Evolutionary conservation across 2,888 invertebrate species (phyloP), one percentile per base, ranked within the genome.

Genomic region (Euproctis similis): DNA sequence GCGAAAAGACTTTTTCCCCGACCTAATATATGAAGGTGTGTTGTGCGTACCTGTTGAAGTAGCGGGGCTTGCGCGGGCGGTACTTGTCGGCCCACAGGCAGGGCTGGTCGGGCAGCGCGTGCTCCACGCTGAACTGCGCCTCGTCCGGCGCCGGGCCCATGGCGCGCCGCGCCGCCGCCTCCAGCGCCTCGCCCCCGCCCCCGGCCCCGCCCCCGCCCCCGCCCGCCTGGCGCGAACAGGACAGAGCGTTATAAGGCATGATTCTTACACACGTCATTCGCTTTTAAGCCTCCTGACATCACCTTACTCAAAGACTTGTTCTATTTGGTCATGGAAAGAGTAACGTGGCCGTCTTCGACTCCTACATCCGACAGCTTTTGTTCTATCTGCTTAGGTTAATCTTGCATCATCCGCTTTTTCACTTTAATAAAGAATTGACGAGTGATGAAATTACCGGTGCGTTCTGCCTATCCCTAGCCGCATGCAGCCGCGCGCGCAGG

Each of bases 21-120:
- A n/a, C n/a, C n/a, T n/a, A n/a, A n/a, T n/a, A n/a, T n/a, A n/a
- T n/a, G n/a, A n/a, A n/a, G n/a, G n/a, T n/a, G n/a, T n/a, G n/a
- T n/a, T n/a, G n/a, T n/a, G n/a, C 2, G 10, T 22, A 77, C 81
- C 84, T 86, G 86, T 99, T 99, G 82, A 99, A 98, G 81, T 99
- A 99, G 10, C 98, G 81, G 1, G 99, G 99, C 49, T 99, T 99
- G 24, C 98, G 81, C 0, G 99, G 99, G 7, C 98, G 85, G 74
- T 98, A 99, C 80, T 98, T 99, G 77, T 99, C 98, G 0, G 97
- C 96, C 96, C 98, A 98, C 13, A 96, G 80, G 59, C 95, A 95
- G 6, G 95, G 91, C 77, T 95, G 93, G 37, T 91, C 91, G 51
- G 95, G 95, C 42, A 97, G 73, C 13, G 91, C 87, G 34, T 93